These are phyloP conservation scores for Chelon auratus DNA, from an alignment of 2,797 vertebrate genomes.

Conservation along the genomic window DNA sequence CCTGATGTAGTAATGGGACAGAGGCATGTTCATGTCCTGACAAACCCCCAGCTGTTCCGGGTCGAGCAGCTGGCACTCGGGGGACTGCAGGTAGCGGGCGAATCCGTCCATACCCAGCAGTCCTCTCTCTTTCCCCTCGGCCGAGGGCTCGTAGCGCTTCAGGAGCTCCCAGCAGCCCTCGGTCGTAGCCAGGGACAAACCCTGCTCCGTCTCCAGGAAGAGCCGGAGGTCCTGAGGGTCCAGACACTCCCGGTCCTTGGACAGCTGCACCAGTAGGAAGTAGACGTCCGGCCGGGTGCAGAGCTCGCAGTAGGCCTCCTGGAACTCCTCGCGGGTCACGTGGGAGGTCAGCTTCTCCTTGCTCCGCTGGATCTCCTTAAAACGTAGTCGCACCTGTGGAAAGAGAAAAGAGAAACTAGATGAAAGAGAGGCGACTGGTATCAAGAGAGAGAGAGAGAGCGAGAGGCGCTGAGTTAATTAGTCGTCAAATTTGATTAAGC, in stretches of 20 bases:
- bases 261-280: conserved; percentile 96
- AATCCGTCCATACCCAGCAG: conserved; percentile 96
- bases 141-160: conserved; percentile 90
- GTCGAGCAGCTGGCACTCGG: conserved; percentile 96
- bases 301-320: conserved; percentile 95
- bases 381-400: conserved; percentile 89
- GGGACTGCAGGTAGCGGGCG: conserved; percentile 92
- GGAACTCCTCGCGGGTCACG: conserved; percentile 95
- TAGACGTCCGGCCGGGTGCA: conserved; percentile 97
- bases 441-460: too few species aligned
- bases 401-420: neutral
- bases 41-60: conserved; percentile 92
- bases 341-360: conserved; percentile 98
- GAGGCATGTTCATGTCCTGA: conserved; percentile 95
- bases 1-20: conserved; percentile 96
- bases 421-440: too few species aligned
- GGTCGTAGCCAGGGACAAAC: conserved; percentile 90
- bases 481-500: conserved; percentile 34
- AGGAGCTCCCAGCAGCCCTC: conserved; percentile 95
- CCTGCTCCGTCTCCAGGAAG: conserved; percentile 97
- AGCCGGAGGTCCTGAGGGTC: conserved; percentile 95
- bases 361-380: conserved; percentile 97
- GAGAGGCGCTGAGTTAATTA: conserved; percentile 8
- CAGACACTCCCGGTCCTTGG: conserved; percentile 96
- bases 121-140: conserved; percentile 89